Evolutionary conservation across 2,797 vertebrate species (phyloP).

Genomic region (Melopsittacus undulatus): DNA sequence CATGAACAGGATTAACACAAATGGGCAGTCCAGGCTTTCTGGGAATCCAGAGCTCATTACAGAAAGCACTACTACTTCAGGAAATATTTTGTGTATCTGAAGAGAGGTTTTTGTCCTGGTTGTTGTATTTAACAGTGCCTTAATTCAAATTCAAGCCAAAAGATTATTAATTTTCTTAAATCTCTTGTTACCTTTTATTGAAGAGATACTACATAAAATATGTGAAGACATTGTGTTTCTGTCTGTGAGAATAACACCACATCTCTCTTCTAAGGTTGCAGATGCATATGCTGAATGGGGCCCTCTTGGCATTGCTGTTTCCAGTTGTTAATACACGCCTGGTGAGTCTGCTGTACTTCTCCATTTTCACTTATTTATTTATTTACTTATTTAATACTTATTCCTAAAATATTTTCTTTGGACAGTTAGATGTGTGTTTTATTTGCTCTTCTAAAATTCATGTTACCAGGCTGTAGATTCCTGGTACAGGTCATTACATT

Average conservation of each 20-base stretch:
- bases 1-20: neutral
- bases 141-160: neutral
- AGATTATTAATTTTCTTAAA: neutral
- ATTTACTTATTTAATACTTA: neutral
- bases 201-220: neutral
- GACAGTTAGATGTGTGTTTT: neutral
- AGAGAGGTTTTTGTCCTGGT: neutral
- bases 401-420: neutral
- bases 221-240: neutral
- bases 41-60: conserved; percentile 31
- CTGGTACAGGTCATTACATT: neutral
- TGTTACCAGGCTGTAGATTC: neutral
- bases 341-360: conserved; percentile 80
- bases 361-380: neutral
- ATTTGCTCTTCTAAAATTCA: neutral
- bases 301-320: conserved; percentile 92
- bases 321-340: conserved; percentile 97
- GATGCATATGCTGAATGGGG: conserved; percentile 98
- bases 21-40: neutral
- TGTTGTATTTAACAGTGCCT: neutral
- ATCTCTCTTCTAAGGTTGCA: conserved; percentile 84
- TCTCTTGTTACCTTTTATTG: neutral
- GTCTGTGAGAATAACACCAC: neutral
- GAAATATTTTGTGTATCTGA: neutral
- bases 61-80: neutral